Evolutionary conservation across 2,797 vertebrate genomes (phyloP).

Genomic region (Antennarius maculatus): DNA sequence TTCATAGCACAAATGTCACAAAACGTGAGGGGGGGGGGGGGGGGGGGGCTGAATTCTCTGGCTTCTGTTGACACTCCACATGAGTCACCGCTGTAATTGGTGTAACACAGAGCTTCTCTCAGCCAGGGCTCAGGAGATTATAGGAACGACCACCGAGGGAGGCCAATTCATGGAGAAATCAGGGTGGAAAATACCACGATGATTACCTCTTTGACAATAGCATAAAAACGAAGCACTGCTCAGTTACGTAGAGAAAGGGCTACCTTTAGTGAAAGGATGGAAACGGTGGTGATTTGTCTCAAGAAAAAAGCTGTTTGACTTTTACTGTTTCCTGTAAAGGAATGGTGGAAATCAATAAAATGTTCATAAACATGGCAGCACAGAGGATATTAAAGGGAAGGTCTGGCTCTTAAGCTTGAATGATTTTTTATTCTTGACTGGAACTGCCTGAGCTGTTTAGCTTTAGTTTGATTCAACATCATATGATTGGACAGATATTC

Average conservation of each 20-base stretch:
- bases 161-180: conserved; percentile 24
- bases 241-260: neutral
- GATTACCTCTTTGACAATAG: conserved; percentile 53
- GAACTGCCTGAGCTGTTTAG: too few species aligned
- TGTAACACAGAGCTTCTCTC: conserved; percentile 62
- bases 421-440: too few species aligned
- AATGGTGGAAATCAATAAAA: too few species aligned
- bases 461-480: too few species aligned
- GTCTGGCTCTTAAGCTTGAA: too few species aligned
- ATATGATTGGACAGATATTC: too few species aligned
- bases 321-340: too few species aligned
- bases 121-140: conserved; percentile 47
- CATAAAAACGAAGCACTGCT: conserved; percentile 35
- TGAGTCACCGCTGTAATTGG: conserved; percentile 75
- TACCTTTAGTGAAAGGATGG: conserved; percentile 22
- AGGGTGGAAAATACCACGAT: conserved; percentile 40
- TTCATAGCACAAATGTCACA: conserved; percentile 16
- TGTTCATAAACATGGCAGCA: too few species aligned
- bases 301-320: too few species aligned
- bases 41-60: conserved; percentile 37
- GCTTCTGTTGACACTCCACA: conserved; percentile 60
- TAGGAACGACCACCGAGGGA: conserved; percentile 15
- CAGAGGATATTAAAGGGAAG: too few species aligned
- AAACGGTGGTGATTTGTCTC: neutral
- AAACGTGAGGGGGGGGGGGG: conserved; percentile 7